Evolutionary conservation across 2,797 vertebrate species (phyloP), one percentile per base, ranked within the genome.

Genomic region (Sebastes elongatus): DNA sequence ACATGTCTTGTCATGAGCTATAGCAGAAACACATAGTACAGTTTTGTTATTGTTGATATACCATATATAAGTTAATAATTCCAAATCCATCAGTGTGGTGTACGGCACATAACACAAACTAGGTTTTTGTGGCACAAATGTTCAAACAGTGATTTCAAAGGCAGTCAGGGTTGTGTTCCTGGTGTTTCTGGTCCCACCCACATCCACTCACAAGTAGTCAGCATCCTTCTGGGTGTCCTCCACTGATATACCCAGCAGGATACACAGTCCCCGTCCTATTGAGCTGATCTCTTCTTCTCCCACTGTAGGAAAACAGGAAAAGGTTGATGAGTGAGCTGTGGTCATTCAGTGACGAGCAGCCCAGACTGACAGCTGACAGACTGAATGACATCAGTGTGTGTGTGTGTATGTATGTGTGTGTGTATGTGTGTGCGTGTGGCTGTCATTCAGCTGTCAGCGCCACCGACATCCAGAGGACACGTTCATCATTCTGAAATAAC

Each of bases 191-290:
- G 22, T 57, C 18, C 38, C 30, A 30, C 30, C 14, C 35, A 7
- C 38, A 23, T 16, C 53, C 49, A 96, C 98, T 98, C 94, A 99
- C 98, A 99, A 96, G 93, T 99, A 98, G 46, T 99, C 98, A 46
- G 96, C 93, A 85, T 99, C 98, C 89, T 94, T 97, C 71, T 98
- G 97, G 0, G 97, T 98, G 86, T 99, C 98, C 84, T 99, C 97
- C 82, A 96, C 86, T 61, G 98, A 99, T 86, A 99, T 96, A 2
- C 98, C 98, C 87, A 99, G 92, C 83, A 99, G 93, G 2, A 99
- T 97, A 76, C 98, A 99, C 78, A 99, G 94, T 28, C 98, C 98
- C 76, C 93, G 95, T 76, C 97, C 98, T 74, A 99, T 99, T 6
- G 97, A 95, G 22, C 97, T 97, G 84, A 99, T 92, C 81, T 97